Conservation (phyloP, 2,113 vertebrate species). For the Odobenus rosmarus region DNA sequence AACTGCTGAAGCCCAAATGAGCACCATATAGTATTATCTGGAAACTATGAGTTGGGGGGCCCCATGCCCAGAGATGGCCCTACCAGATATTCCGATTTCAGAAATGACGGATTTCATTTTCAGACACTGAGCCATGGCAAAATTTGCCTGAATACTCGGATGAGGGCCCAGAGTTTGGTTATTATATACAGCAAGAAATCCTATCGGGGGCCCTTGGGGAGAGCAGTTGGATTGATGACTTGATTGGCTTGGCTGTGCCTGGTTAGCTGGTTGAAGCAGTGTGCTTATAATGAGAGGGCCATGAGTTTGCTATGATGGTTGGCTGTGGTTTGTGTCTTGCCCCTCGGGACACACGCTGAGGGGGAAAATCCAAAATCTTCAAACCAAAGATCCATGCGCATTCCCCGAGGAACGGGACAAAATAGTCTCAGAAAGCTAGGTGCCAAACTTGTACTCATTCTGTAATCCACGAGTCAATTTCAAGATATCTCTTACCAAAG, state of each 20-base stretch:
- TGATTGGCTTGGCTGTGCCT: not conserved
- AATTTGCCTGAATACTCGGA: conserved; percentile 45
- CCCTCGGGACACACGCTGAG: not conserved
- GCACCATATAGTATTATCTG: conserved; percentile 57
- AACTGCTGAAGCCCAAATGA: conserved; percentile 52
- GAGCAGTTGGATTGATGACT: not conserved
- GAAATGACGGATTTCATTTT: conserved; percentile 64
- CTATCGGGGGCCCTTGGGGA: not conserved
- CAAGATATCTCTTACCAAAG: not conserved
- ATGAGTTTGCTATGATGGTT: not conserved
- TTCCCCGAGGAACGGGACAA: not conserved
- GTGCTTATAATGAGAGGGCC: not conserved
- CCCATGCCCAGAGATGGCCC: conserved; percentile 37
- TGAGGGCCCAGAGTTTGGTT: conserved; percentile 7
- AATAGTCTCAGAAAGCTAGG: not conserved
- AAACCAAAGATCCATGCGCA: not conserved
- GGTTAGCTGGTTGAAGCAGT: not conserved
- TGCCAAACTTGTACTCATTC: not conserved
- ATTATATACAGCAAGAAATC: conserved; percentile 20
- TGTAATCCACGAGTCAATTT: not conserved
- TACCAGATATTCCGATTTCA: conserved; percentile 36
- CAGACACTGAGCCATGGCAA: conserved; percentile 53
- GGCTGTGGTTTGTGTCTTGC: not conserved
- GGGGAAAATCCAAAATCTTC: not conserved
- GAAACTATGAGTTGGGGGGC: conserved; percentile 62